phyloP scores from a whole-genome alignment of 1,140 invertebrate species.

The Trichonephila clavata region DNA sequence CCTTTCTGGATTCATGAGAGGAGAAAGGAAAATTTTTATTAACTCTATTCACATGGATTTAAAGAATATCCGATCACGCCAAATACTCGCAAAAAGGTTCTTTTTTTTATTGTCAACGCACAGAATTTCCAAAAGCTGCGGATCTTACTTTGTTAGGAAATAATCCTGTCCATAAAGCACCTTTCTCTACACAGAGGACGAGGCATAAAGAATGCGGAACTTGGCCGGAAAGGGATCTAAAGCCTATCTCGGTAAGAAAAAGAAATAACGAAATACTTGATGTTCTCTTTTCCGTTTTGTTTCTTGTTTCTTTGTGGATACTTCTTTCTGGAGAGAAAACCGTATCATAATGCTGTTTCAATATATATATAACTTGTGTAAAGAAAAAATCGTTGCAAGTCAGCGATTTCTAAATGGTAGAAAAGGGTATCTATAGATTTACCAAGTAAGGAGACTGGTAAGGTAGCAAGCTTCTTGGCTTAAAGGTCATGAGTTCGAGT shows the following conservation, averaged over 20 bases:
- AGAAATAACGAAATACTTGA: neutral
- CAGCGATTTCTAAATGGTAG: no score
- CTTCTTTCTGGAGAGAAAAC: neutral
- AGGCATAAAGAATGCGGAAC: neutral
- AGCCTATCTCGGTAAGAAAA: neutral
- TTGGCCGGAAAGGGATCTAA: neutral
- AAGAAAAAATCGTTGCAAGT: no score
- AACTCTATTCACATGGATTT: neutral
- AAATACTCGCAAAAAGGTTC: neutral
- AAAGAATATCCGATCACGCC: neutral
- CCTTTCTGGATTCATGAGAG: neutral
- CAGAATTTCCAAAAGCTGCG: neutral
- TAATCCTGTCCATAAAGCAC: conserved; percentile 5
- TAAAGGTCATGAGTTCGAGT: no score
- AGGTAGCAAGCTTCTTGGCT: no score
- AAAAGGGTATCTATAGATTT: no score
- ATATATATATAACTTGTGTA: no score
- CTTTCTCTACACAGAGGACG: neutral
- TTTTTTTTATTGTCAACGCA: neutral
- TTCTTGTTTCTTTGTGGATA: neutral
- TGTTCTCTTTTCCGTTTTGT: neutral
- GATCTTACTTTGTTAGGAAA: neutral
- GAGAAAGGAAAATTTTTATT: neutral
- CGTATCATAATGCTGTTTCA: neutral
- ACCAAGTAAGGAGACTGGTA: no score